These are phyloP conservation scores for Perdita meconis DNA, from an alignment of 2,888 invertebrate species.

Conservation along the genomic window DNA sequence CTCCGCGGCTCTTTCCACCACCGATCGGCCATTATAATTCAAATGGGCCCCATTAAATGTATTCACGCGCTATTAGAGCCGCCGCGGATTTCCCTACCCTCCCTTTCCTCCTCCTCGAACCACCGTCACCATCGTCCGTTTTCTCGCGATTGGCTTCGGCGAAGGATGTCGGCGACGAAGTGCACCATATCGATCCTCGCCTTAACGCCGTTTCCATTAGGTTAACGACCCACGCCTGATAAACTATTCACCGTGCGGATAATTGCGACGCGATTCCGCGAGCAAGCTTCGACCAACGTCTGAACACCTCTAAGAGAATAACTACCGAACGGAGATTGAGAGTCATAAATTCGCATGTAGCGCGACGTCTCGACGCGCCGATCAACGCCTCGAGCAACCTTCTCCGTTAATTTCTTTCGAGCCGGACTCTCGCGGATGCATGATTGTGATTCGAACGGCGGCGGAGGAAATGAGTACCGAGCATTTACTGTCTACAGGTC, in stretches of 20 bases:
- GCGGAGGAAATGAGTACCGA: conserved; percentile 14
- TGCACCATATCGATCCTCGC: conserved; percentile 68
- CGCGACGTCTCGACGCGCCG: conserved; percentile 7
- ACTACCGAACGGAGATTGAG: conserved; percentile 40
- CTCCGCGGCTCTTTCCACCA: not conserved
- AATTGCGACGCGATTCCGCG: conserved; percentile 67
- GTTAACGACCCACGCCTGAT: conserved; percentile 72
- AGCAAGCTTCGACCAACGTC: conserved; percentile 40
- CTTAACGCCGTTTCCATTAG: conserved; percentile 71
- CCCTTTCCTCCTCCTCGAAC: conserved; percentile 14
- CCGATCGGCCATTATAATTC: conserved; percentile 72
- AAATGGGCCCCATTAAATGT: conserved; percentile 71
- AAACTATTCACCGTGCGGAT: conserved; percentile 70
- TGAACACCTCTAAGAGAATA: conserved; percentile 26
- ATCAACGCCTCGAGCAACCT: conserved; percentile 15
- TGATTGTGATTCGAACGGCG: not conserved
- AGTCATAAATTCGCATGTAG: conserved; percentile 35
- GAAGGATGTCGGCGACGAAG: conserved; percentile 62
- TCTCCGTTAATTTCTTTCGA: conserved; percentile 20
- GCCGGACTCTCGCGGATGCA: not conserved
- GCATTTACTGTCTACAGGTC: too few species aligned
- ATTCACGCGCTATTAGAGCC: conserved; percentile 69
- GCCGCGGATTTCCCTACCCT: conserved; percentile 52
- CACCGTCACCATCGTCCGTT: conserved; percentile 28
- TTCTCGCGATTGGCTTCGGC: conserved; percentile 59